Evolutionary conservation across 1,140 invertebrate genomes (phyloP), one percentile per base, ranked within the genome.

Genomic region (Catajapyx aquilonaris): DNA sequence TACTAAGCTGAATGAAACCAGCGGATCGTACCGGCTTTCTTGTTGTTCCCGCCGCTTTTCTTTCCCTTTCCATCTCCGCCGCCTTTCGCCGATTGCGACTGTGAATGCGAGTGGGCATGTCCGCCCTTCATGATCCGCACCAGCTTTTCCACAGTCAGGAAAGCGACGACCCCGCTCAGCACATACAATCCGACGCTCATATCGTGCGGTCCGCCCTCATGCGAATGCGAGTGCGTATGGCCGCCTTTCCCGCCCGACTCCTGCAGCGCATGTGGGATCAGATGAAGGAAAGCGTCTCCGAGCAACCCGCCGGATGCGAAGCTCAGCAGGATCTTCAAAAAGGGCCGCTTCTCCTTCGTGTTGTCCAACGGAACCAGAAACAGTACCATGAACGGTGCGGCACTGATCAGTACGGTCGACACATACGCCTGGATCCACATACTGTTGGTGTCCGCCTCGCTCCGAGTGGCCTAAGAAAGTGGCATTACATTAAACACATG

Each of bases 251-350:
- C 52, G 21, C 55, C 52, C 19, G 37, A 39, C 35, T 44, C 38
- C 2, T 42, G 40, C 2, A 91, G 65, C 13, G 90, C 86, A 64
- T 96, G 90, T 22, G 91, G 91, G 52, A 96, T 96, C 18, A 96
- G 60, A 65, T 96, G 91, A 2, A 96, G 60, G 61, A 96, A 96
- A 4, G 91, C 88, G 66, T 96, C 91, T 5, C 90, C 91, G 2
- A 96, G 61, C 9, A 96, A 60, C 41, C 90, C 88, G 34, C 91
- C 91, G 4, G 87, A 90, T 5, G 87, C 90, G 64, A 96, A 95
- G 40, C 81, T 86, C 13, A 96, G 59, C 11, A 95, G 58, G 25
- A 94, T 67, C 58, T 93, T 94, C 9, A 96, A 56, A 17, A 88
- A 56, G 1, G 81, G 75, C 52, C 88, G 69, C 48, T 78, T 74